A percentile compares a stretch with the other conserved stretches of the same genome.
phyloP scores from a whole-genome alignment of 2,888 invertebrate species.

The Drosophila austrosaltans region DNA sequence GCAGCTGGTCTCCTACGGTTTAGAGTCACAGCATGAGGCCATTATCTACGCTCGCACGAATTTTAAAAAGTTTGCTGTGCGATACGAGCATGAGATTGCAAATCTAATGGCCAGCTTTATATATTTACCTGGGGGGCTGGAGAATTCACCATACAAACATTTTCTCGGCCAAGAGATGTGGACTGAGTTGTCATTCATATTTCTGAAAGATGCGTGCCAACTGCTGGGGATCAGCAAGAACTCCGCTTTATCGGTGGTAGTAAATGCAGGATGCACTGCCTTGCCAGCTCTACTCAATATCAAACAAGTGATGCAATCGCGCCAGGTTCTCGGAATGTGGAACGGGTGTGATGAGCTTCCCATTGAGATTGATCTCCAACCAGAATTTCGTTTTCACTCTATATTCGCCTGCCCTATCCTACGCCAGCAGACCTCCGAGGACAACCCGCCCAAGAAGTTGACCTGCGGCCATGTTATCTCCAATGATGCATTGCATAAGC shows the following conservation, averaged over 20 bases:
- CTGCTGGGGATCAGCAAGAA: conserved; percentile 94
- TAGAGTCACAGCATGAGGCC: conserved; percentile 90
- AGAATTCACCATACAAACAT: conserved; percentile 90
- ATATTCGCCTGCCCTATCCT: conserved; percentile 99
- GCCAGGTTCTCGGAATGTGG: conserved; percentile 97
- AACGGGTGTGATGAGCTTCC: conserved; percentile 97
- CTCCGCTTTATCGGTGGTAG: conserved; percentile 95
- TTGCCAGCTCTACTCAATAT: conserved; percentile 97
- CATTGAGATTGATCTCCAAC: conserved; percentile 97
- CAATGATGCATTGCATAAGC: conserved; percentile 96
- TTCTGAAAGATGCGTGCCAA: conserved; percentile 95
- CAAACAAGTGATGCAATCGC: conserved; percentile 94
- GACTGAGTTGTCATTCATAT: conserved; percentile 92
- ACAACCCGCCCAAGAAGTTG: conserved; percentile 98
- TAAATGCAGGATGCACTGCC: conserved; percentile 96
- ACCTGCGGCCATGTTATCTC: conserved; percentile 99
- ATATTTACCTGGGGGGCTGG: conserved; percentile 91
- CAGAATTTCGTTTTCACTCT: conserved; percentile 96
- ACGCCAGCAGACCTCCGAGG: conserved; percentile 96
- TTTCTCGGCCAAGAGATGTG: conserved; percentile 90
- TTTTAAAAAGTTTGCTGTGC: conserved; percentile 91
- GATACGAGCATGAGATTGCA: conserved; percentile 93
- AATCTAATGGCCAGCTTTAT: conserved; percentile 93
- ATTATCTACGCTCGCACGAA: conserved; percentile 93
- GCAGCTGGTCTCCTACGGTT: conserved; percentile 84